phyloP scores from a whole-genome alignment of 2,797 vertebrate species.

The Lepilemur septentrionalis region DNA sequence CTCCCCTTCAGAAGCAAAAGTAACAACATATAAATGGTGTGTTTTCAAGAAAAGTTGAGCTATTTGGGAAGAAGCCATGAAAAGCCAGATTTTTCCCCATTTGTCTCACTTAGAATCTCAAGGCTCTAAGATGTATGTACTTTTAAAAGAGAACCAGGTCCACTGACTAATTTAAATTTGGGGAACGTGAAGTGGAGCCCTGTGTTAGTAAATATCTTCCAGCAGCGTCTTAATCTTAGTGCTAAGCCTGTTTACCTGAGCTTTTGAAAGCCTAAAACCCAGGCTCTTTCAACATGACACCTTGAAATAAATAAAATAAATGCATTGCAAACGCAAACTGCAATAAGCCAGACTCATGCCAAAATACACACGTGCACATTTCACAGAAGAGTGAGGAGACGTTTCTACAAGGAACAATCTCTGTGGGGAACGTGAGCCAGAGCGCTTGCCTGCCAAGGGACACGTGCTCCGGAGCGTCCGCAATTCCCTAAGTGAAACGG shows the following conservation, averaged over 20 bases:
- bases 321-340: background rate
- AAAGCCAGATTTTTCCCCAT: background rate
- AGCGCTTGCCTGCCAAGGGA: constrained; percentile 4
- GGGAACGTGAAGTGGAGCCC: background rate
- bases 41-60: background rate
- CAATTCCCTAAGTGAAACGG: background rate
- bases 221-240: background rate
- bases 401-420: background rate
- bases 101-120: background rate
- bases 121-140: background rate
- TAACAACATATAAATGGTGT: background rate
- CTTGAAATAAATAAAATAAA: background rate
- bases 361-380: constrained; percentile 22
- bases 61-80: background rate
- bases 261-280: background rate
- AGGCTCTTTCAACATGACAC: background rate
- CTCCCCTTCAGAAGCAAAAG: background rate
- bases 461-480: background rate
- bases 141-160: background rate
- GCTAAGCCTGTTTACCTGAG: background rate
- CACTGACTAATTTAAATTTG: background rate
- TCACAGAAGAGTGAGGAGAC: constrained; percentile 2
- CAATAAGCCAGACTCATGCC: background rate
- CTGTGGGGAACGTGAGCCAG: background rate
- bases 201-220: background rate